These are phyloP conservation scores for Neomorphus geoffroyi DNA, from an alignment of 2,797 vertebrate genomes.

Conservation along the genomic window DNA sequence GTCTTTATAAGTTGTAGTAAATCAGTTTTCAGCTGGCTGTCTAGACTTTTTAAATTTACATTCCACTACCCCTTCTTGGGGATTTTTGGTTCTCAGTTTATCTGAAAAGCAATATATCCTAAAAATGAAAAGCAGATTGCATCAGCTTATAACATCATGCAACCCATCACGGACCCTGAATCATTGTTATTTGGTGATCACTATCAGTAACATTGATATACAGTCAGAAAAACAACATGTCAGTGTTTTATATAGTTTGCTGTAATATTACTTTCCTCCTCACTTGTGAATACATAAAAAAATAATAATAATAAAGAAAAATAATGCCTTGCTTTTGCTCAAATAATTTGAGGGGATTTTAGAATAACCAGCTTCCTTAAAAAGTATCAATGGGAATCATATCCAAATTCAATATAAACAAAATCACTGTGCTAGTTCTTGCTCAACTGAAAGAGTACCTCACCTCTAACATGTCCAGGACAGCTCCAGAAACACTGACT, in stretches of 20 bases:
- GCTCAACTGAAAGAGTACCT: accelerated
- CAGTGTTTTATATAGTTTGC: not conserved
- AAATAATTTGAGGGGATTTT: not conserved
- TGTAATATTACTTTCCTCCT: not conserved
- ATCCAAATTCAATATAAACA: not conserved
- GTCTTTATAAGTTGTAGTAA: constrained; percentile 42
- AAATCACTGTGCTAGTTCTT: not conserved
- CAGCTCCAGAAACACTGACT: not conserved
- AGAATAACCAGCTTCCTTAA: not conserved
- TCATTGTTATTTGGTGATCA: constrained; percentile 48
- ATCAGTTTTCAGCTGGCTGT: constrained; percentile 44
- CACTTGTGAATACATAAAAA: not conserved
- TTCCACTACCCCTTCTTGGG: not conserved
- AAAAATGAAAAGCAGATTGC: constrained; percentile 66
- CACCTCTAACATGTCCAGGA: not conserved
- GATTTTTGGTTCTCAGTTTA: constrained; percentile 44
- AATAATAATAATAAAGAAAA: not conserved
- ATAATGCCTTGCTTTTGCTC: not conserved
- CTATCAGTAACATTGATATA: constrained; percentile 49
- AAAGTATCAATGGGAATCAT: not conserved
- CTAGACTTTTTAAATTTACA: constrained; percentile 45
- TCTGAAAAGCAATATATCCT: constrained; percentile 64
- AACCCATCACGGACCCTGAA: not conserved
- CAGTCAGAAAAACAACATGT: constrained; percentile 27
- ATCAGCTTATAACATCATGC: constrained; percentile 44